phyloP scores from a whole-genome alignment of 23 tunicate genomes.

The Ciona savignyi region DNA sequence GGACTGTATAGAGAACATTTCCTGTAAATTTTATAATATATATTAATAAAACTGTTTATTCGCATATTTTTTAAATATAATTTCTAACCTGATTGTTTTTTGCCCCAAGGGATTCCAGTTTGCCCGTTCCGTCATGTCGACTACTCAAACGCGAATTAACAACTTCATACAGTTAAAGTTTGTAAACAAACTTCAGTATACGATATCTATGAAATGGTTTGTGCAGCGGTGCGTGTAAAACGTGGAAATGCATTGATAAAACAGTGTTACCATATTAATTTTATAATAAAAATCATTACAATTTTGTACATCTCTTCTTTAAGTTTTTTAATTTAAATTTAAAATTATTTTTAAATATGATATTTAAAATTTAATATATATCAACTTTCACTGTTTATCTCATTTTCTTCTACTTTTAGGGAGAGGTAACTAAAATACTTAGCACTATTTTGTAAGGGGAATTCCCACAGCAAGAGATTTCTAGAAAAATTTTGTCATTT shows the following conservation, averaged over 20 bases:
- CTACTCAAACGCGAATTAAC: neutral
- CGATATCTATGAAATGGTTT: neutral
- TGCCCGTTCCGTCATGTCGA: slow-evolving; percentile 27
- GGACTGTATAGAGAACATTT: slow-evolving; percentile 37
- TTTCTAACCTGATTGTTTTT: slow-evolving; percentile 13
- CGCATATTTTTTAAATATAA: neutral
- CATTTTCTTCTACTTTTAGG: neutral
- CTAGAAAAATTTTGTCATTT: neutral
- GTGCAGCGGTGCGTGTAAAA: neutral
- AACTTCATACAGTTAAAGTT: neutral
- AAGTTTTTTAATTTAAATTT: too few relatives aligned
- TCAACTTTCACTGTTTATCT: too few relatives aligned
- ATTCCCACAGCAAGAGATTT: neutral
- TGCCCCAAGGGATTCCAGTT: slow-evolving; percentile 63
- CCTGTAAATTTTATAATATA: slow-evolving; percentile 13
- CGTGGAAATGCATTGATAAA: neutral
- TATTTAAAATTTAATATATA: too few relatives aligned
- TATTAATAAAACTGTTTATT: neutral
- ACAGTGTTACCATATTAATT: neutral
- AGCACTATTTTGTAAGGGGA: neutral
- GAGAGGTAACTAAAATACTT: neutral
- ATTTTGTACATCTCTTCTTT: neutral
- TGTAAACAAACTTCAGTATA: neutral
- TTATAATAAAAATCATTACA: too few relatives aligned
- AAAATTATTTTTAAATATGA: too few relatives aligned